Conservation (phyloP, 2,113 vertebrate species). For the Psammodynastes pulverulentus region DNA sequence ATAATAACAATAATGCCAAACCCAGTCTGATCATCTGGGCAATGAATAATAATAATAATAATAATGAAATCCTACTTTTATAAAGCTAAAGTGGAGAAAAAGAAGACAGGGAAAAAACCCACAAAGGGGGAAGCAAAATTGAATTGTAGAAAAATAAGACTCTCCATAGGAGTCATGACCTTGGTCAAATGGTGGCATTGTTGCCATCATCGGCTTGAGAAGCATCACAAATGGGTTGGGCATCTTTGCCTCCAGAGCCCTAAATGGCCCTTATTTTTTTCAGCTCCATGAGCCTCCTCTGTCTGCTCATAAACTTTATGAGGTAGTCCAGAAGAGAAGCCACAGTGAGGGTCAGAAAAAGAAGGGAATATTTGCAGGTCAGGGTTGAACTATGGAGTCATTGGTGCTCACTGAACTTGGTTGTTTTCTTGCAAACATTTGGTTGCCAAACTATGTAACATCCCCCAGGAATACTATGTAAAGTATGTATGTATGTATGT, state of each 20-base stretch:
- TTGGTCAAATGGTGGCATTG: not conserved
- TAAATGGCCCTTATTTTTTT: not conserved
- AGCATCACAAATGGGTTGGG: not conserved
- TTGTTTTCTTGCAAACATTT: not conserved
- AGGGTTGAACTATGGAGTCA: not conserved
- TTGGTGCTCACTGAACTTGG: not conserved
- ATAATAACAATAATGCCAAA: no score
- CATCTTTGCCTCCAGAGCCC: not conserved
- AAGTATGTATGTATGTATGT: no score
- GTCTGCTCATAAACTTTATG: not conserved
- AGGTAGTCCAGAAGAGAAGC: not conserved
- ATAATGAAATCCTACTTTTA: not conserved
- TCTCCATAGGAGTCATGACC: not conserved
- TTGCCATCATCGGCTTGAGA: not conserved
- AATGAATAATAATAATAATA: no score
- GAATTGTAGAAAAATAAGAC: not conserved
- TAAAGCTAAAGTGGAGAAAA: not conserved
- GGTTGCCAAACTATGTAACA: not conserved
- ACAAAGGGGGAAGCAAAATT: not conserved
- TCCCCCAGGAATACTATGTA: not conserved
- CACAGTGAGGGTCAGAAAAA: not conserved
- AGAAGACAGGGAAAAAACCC: accelerated
- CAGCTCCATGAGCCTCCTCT: not conserved
- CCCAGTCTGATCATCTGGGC: no score
- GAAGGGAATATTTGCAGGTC: not conserved